These are phyloP conservation scores for Mythimna loreyi DNA, from an alignment of 2,888 invertebrate species.

Conservation along the genomic window DNA sequence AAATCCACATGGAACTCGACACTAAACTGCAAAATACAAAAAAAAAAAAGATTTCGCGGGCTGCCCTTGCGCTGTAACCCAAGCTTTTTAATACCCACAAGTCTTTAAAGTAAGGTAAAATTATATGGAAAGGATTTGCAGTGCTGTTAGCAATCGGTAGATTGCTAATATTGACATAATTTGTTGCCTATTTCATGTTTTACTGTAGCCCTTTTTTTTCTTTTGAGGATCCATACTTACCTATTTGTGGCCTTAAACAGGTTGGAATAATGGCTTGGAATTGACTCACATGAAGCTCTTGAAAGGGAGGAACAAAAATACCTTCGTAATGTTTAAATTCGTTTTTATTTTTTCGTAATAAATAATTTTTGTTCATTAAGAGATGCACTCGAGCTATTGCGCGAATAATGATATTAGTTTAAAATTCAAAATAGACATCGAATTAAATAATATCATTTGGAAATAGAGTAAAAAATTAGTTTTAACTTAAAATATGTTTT, in stretches of 20 bases:
- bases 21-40: too few relatives aligned
- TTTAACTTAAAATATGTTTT: conserved; percentile 44
- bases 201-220: too few relatives aligned
- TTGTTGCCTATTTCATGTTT: too few relatives aligned
- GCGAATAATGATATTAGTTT: conserved; percentile 51
- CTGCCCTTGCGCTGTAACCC: too few relatives aligned
- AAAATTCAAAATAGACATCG: conserved; percentile 45
- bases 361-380: conserved; percentile 56
- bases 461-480: conserved; percentile 7
- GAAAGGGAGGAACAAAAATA: background rate
- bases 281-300: background rate
- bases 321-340: conserved; percentile 25
- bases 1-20: too few relatives aligned
- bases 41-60: too few relatives aligned
- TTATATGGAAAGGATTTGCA: too few relatives aligned
- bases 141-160: too few relatives aligned
- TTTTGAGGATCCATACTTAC: too few relatives aligned
- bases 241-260: background rate
- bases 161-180: too few relatives aligned
- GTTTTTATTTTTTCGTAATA: conserved; percentile 60
- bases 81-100: too few relatives aligned
- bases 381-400: conserved; percentile 59
- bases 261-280: background rate
- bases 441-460: conserved; percentile 60
- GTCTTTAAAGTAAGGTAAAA: too few relatives aligned